Evolutionary conservation across 2,888 invertebrate genomes (phyloP), one percentile per base, ranked within the genome.

Genomic region (Hypena proboscidalis): DNA sequence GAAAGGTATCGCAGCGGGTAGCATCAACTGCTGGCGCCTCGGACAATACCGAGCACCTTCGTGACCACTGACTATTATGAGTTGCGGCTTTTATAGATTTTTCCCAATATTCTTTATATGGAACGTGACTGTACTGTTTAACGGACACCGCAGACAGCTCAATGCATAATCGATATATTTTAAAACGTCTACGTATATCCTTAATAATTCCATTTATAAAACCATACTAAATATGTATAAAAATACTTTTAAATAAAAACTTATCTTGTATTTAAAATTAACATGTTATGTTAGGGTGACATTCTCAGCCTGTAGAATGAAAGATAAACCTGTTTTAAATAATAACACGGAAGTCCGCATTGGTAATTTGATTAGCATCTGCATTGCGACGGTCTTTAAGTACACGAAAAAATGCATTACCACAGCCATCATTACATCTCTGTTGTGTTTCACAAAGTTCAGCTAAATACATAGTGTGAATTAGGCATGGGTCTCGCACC

Each of bases 401-500:
- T 74, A 85, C 75, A 83, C 76, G 74, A 79, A 85, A 85, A 84
- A 83, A 83, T 81, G 83, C 88, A 88, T 88, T 86, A 86, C 83
- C 85, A 79, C 70, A 67, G 77, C 65, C 82, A 87, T 87, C 80
- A 86, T 87, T 86, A 85, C 78, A 74, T 80, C 80, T 83, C 67
- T 74, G 82, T 85, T 78, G 81, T 80, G 82, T 85, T 90, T 90
- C 89, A 85, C 89, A 70, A 86, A 85, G 77, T 80, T 84, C 80
- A 85, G 89, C 85, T 90, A 88, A 88, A 85, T 72, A 83, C 79
- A 74, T 77, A 73, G 88, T 89, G 88, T 87, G 81, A 89, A 89
- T 89, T 89, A 83, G 80, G 70, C 70, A 76, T 64, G 68, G 71
- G 77, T 74, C 70, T 74, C 74, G 64, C 63, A 62, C 63, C 56